These are phyloP conservation scores for Shargacucullia verbasci DNA, from an alignment of 2,888 invertebrate species.

Conservation along the genomic window DNA sequence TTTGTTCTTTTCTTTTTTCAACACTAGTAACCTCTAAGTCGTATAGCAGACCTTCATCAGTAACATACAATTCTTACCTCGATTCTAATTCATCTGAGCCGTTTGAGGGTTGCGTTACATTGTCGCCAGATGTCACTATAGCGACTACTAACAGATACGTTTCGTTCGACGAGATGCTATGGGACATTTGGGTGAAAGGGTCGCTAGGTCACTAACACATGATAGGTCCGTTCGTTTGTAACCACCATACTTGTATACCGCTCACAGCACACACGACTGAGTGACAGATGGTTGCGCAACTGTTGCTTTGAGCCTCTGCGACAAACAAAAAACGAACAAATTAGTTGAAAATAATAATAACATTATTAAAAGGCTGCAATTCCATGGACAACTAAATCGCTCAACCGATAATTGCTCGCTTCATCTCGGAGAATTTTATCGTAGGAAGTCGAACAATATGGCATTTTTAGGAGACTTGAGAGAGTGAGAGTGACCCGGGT, in stretches of 20 bases:
- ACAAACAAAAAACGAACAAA: conserved; percentile 11
- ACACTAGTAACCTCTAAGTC: conserved; percentile 1
- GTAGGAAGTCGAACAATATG: too few species aligned
- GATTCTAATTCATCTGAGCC: conserved; percentile 23
- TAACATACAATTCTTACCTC: conserved; percentile 24
- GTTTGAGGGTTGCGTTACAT: conserved; percentile 4
- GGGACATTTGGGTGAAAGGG: conserved; percentile 7
- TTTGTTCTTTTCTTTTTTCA: conserved; percentile 30
- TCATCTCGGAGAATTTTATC: too few species aligned
- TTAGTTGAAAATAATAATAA: neutral
- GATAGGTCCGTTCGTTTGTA: conserved; percentile 51
- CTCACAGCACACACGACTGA: conserved; percentile 71
- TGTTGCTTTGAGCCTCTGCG: conserved; percentile 64
- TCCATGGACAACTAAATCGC: too few species aligned
- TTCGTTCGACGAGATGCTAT: conserved; percentile 13
- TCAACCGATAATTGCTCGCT: too few species aligned
- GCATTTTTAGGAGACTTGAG: too few species aligned
- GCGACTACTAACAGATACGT: conserved; percentile 17
- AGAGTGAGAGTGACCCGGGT: too few species aligned
- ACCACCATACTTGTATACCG: conserved; percentile 70
- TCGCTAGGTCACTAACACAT: conserved; percentile 29
- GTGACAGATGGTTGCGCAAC: conserved; percentile 66
- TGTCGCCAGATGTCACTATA: conserved; percentile 15
- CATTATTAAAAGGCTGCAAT: too few species aligned
- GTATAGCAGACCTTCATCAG: conserved; percentile 2